phyloP scores from a whole-genome alignment of 1,140 invertebrate genomes.

The Acromyrmex charruanus region DNA sequence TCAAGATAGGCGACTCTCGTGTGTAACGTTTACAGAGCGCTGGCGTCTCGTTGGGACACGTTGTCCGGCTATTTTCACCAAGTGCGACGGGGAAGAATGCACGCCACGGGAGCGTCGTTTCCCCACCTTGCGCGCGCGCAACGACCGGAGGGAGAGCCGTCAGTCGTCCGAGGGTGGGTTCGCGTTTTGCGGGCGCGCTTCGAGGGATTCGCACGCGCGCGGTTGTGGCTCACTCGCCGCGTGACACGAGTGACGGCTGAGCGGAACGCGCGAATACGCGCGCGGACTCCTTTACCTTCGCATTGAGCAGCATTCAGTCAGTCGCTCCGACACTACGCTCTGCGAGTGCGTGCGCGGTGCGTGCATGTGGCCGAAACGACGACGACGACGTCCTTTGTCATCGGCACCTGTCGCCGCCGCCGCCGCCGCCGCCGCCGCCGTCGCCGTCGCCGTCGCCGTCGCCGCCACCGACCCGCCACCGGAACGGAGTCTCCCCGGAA shows the following conservation, averaged over 20 bases:
- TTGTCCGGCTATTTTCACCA: conserved; percentile 7
- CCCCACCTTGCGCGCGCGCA: not conserved
- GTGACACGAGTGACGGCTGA: conserved; percentile 32
- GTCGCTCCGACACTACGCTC: not conserved
- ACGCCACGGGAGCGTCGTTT: not conserved
- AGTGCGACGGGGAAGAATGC: not conserved
- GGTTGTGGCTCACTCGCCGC: conserved; percentile 29
- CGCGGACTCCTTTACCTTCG: not conserved
- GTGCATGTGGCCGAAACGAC: conserved; percentile 30
- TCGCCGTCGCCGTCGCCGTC: not conserved
- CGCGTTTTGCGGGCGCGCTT: not conserved
- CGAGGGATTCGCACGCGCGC: conserved; percentile 28
- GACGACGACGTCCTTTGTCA: not conserved
- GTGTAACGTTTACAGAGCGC: not conserved
- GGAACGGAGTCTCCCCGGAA: conserved; percentile 1
- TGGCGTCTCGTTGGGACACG: not conserved
- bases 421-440: not conserved
- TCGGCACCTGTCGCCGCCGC: not conserved
- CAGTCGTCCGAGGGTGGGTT: conserved; percentile 30
- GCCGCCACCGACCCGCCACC: not conserved
- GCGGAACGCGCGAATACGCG: conserved; percentile 20
- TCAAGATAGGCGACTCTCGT: conserved; percentile 29
- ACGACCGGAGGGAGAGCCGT: not conserved
- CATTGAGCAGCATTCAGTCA: not conserved
- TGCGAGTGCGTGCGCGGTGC: not conserved